Conservation (phyloP, 2,888 invertebrate genomes). For the Diaprepes abbreviatus region DNA sequence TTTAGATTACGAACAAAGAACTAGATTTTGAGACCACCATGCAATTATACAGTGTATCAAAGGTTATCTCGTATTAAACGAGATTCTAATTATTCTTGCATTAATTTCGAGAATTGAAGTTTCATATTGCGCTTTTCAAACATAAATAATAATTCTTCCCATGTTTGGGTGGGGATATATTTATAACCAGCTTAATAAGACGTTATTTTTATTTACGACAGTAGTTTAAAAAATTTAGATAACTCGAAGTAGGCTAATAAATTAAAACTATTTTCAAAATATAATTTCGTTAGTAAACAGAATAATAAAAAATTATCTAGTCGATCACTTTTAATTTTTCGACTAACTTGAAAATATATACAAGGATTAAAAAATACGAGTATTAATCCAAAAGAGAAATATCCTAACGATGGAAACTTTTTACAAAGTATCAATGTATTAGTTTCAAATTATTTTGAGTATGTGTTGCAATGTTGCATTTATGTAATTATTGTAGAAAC, state of each 20-base stretch:
- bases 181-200: background rate
- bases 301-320: too few species aligned
- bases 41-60: background rate
- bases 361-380: too few species aligned
- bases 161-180: background rate
- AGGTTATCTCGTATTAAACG: background rate
- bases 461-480: too few species aligned
- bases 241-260: constrained; percentile 12
- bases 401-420: too few species aligned
- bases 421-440: background rate
- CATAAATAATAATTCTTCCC: background rate
- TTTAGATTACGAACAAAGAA: too few species aligned
- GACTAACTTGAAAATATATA: too few species aligned
- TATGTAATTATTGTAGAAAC: too few species aligned
- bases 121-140: background rate
- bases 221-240: background rate
- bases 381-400: too few species aligned
- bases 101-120: constrained; percentile 1
- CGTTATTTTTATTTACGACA: background rate
- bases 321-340: too few species aligned
- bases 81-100: background rate
- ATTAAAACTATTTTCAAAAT: background rate
- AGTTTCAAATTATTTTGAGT: background rate
- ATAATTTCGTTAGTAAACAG: background rate
- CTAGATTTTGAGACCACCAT: too few species aligned